Base-by-base conservation (phyloP, 2,113 vertebrate species). In the Apus apus region DNA sequence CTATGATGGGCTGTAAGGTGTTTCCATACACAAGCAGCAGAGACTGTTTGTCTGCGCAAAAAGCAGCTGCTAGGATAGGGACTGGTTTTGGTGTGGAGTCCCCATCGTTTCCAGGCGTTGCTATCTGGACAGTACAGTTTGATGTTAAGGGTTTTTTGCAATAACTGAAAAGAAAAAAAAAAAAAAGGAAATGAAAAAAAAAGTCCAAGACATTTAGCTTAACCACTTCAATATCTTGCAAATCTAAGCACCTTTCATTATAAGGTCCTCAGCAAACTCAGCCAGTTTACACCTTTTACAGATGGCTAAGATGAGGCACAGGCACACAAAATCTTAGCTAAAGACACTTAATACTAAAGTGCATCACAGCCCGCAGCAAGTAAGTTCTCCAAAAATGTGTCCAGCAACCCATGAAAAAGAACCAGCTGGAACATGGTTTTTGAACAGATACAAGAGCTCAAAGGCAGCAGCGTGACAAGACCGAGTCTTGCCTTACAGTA, bases 61-160 rank as follows among this genome's bases (percentile, higher is more conserved):
- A 98, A 0, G 98, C 98, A 45, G 99, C 99, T 34, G 99, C 98
- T 70, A 99, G 96, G 96, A 99, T 97, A 65, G 99, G 98, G 64
- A 99, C 98, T 2, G 99, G 99, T 71, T 96, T 98, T 21, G 98
- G 98, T 10, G 98, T 99, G 36, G 98, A 98, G 81, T 98, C 98
- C 36, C 95, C 98, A 57, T 96, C 74, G 76, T 96, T 95, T 91
- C 98, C 98, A 75, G 98, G 98, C 32, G 98, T 98, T 11, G 99
- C 98, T 97, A 99, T 98, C 97, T 99, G 99, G 95, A 99, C 97
- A 56, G 99, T 98, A 96, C 98, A 99, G 60, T 97, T 98, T 48
- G 99, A 98, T 46, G 98, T 98, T 96, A 99, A 92, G 22, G 99
- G 99, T 88, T 99, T 99, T 98, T 99, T 99, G 96, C 99, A 99